Evolutionary conservation across 37 sponge, comb jelly and placozoan genomes (phyloP).

Genomic region (Dysidea cf. avara): DNA sequence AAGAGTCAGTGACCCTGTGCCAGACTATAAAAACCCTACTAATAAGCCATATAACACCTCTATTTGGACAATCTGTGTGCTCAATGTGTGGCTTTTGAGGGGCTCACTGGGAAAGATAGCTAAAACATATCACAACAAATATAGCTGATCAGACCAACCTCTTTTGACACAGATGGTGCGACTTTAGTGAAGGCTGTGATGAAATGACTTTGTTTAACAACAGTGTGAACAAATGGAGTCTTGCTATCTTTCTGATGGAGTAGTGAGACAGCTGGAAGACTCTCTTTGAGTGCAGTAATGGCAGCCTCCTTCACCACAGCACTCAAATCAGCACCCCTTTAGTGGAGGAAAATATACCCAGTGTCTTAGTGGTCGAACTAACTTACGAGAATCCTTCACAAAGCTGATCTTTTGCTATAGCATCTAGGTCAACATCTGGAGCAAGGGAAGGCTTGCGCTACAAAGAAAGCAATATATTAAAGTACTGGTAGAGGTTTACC

Average conservation of each 20-base stretch:
- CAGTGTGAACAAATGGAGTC: not conserved
- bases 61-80: too few relatives aligned
- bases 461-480: not conserved
- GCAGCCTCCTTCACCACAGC: conserved; percentile 93
- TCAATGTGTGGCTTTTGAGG: too few relatives aligned
- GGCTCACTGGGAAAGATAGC: too few relatives aligned
- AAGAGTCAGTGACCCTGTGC: too few relatives aligned
- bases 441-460: conserved; percentile 56
- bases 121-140: too few relatives aligned
- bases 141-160: conserved; percentile 48
- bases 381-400: conserved; percentile 69
- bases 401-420: conserved; percentile 37
- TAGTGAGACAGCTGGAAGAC: conserved; percentile 29
- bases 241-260: not conserved
- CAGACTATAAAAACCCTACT: too few relatives aligned
- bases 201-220: conserved; percentile 62
- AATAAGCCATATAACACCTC: too few relatives aligned
- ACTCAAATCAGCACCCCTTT: conserved; percentile 93
- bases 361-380: too few relatives aligned
- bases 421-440: conserved; percentile 54
- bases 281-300: conserved; percentile 58
- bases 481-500: not conserved
- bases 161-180: conserved; percentile 70
- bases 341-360: not conserved
- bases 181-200: conserved; percentile 60